These are phyloP conservation scores for Leuctra nigra DNA, from an alignment of 2,888 invertebrate species.

Conservation along the genomic window DNA sequence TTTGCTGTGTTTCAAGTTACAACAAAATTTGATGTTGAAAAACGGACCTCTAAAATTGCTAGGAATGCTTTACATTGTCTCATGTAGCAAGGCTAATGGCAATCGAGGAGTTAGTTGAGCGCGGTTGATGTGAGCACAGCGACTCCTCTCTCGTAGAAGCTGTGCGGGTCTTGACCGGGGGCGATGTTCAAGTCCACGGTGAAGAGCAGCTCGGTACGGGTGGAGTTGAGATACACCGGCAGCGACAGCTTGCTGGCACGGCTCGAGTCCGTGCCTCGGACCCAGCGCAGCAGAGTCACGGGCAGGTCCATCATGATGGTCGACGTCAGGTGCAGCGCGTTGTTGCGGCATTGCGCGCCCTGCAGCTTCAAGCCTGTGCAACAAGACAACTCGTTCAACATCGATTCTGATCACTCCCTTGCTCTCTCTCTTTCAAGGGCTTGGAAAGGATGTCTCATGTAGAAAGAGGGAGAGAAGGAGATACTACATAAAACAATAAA, in stretches of 20 bases:
- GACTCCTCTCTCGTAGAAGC: slow-evolving; percentile 97
- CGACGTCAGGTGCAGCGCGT: slow-evolving; percentile 82
- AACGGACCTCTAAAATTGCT: too few relatives aligned
- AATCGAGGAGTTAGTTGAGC: slow-evolving; percentile 74
- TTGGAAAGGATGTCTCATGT: too few relatives aligned
- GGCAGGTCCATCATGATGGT: slow-evolving; percentile 94
- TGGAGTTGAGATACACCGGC: slow-evolving; percentile 96
- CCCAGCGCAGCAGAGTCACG: slow-evolving; percentile 84
- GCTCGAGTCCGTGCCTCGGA: slow-evolving; percentile 35
- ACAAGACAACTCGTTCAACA: too few relatives aligned
- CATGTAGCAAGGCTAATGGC: too few relatives aligned
- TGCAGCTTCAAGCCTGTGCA: slow-evolving; percentile 88
- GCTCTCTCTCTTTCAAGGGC: too few relatives aligned
- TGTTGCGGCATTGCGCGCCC: slow-evolving; percentile 90
- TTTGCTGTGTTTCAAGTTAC: too few relatives aligned
- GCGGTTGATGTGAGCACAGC: slow-evolving; percentile 91
- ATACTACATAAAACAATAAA: too few relatives aligned
- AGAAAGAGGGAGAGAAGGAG: too few relatives aligned
- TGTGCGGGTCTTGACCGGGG: slow-evolving; percentile 85
- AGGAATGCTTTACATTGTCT: too few relatives aligned
- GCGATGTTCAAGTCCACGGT: slow-evolving; percentile 91
- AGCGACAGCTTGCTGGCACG: slow-evolving; percentile 67
- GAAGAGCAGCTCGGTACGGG: slow-evolving; percentile 88
- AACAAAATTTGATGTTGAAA: too few relatives aligned
- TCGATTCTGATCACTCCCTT: too few relatives aligned